Evolutionary conservation across 30 jellyfish, hydroid and myxozoan genomes (phyloP).

Genomic region (Aurelia sp.): DNA sequence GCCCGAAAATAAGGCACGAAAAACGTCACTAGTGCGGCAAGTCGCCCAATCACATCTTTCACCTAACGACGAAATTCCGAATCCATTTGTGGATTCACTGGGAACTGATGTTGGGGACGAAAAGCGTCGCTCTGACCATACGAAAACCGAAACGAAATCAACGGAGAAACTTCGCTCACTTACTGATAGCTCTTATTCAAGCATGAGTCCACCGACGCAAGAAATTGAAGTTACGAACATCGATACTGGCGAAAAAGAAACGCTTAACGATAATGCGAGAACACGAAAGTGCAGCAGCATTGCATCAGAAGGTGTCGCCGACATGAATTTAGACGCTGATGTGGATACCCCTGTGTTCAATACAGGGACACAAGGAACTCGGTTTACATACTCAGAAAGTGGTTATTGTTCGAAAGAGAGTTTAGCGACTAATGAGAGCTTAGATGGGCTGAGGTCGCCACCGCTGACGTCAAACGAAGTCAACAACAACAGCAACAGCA

Average conservation of each 20-base stretch:
- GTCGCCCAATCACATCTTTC: slow-evolving; percentile 27
- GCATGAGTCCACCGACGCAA: not conserved
- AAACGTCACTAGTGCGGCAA: slow-evolving; percentile 23
- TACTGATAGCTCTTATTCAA: not conserved
- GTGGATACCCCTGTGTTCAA: slow-evolving; percentile 35
- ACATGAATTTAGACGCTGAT: slow-evolving; percentile 34
- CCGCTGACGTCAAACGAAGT: slow-evolving; percentile 14
- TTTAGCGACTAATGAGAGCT: slow-evolving; percentile 51
- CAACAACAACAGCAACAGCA: not conserved
- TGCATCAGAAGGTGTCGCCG: slow-evolving; percentile 54
- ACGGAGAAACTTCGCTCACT: not conserved
- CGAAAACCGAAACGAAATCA: too few species aligned
- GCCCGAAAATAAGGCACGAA: slow-evolving; percentile 15
- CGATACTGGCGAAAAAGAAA: slow-evolving; percentile 49
- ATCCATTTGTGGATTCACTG: not conserved
- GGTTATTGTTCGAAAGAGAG: slow-evolving; percentile 74
- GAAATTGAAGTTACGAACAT: slow-evolving; percentile 28
- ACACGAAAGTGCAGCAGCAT: slow-evolving; percentile 35
- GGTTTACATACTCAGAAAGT: slow-evolving; percentile 43
- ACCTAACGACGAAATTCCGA: slow-evolving; percentile 8
- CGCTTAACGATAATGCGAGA: not conserved
- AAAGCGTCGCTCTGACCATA: not conserved
- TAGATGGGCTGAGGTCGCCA: slow-evolving; percentile 45
- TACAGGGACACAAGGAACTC: slow-evolving; percentile 21
- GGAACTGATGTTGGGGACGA: not conserved